Base-by-base conservation (phyloP, 2,888 invertebrate species). In the Aporophyla nigra region DNA sequence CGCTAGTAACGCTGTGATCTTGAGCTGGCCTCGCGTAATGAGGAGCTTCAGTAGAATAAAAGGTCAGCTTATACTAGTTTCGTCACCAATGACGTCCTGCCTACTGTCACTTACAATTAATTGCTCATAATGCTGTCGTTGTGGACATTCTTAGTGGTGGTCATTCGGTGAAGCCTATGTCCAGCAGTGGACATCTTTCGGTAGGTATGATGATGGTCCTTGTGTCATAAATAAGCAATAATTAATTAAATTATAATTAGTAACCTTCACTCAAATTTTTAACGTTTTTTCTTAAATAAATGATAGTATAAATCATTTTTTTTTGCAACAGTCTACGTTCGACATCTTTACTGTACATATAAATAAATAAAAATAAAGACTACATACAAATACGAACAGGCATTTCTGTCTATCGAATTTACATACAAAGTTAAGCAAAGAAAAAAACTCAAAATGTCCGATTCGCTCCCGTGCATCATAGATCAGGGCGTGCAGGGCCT, bases 401-500 rank as follows among this genome's bases (percentile, higher is more conserved):
- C 27, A 5, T 33, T 14, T 54, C 33, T 49, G 10, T 51, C 51
- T 58, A 19, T 27, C 27, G 24, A 72, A 72, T 81, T 53, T 53
- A 78, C 49, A 77, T 61, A 74, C 43, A 63, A 80, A 56, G 19
- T 71, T 12, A 27, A 21, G 2, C 0, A 66, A 24, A n/a, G 21
- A 27, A 5, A 0, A 40, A 51, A 61, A 58, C 2, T 0, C 5
- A 5, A 63, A 40, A 59, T 69, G 85, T 82, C 86, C 83, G 65
- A 16, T 78, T 66, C 16, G 68, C 73, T 69, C 74, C 68, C n/a
- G 62, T 80, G 71, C 65, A 63, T 82, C 78, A 83, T 83, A 83
- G 83, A 83, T 62, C 83, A 85, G 68, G 67, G 68, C 81, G 70
- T 59, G 70, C 71, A 82, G 78, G 82, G 71, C 59, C 86, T 33